These are phyloP conservation scores for Sarcoramphus papa DNA, from an alignment of 2,797 vertebrate species.

Conservation along the genomic window DNA sequence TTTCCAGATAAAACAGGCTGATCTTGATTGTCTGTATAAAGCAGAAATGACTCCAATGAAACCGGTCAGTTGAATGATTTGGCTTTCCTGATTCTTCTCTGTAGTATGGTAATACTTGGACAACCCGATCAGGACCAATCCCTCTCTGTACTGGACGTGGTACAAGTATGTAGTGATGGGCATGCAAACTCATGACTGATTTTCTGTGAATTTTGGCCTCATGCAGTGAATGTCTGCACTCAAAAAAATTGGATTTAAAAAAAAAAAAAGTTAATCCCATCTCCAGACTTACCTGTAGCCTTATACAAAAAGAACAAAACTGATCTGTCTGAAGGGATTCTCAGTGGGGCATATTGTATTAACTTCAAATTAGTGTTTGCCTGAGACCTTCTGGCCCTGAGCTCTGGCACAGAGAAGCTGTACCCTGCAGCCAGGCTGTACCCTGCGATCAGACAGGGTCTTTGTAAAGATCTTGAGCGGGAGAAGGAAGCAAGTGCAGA, in stretches of 20 bases:
- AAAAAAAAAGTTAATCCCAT: slow-evolving; percentile 1
- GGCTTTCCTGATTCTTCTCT: background rate
- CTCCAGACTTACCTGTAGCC: slow-evolving; percentile 45
- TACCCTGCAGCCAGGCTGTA: background rate
- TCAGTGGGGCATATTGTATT: background rate
- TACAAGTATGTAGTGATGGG: background rate
- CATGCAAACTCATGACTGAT: slow-evolving; percentile 18
- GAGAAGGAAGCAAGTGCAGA: background rate
- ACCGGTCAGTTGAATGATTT: background rate
- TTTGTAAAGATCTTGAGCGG: background rate
- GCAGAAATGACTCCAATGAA: background rate
- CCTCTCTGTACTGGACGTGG: background rate
- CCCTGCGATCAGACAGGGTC: background rate
- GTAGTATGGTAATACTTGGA: background rate
- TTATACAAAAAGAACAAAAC: background rate
- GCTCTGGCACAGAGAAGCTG: background rate
- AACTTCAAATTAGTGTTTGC: background rate
- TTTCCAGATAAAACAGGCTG: slow-evolving; percentile 22
- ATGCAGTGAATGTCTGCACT: background rate
- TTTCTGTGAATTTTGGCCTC: slow-evolving; percentile 31
- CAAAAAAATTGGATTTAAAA: background rate
- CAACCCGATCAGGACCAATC: background rate
- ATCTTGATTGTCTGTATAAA: background rate
- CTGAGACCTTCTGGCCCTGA: background rate
- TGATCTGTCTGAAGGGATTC: background rate